Evolutionary conservation across 2,888 invertebrate species (phyloP).

Genomic region (Melipona beecheii): DNA sequence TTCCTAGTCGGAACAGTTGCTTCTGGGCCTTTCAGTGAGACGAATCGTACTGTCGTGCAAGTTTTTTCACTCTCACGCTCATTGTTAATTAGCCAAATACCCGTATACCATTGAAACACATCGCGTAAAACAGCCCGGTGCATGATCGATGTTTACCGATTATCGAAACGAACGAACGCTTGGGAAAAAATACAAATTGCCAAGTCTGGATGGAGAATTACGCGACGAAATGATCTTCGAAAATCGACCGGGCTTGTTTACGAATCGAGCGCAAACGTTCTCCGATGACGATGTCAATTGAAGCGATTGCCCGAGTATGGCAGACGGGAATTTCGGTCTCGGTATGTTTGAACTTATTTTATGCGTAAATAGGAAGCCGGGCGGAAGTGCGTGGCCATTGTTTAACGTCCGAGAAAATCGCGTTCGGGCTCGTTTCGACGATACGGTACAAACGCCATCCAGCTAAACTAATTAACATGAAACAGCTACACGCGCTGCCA

Average conservation of each 20-base stretch:
- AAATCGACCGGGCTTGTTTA: slow-evolving; percentile 33
- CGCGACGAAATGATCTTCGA: slow-evolving; percentile 31
- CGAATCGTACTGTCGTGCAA: too few species aligned
- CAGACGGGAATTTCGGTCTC: not conserved
- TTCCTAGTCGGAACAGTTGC: too few species aligned
- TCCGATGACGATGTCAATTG: slow-evolving; percentile 7
- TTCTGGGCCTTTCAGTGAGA: too few species aligned
- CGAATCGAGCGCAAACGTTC: slow-evolving; percentile 16
- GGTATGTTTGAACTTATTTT: slow-evolving; percentile 50
- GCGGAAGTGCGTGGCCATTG: slow-evolving; percentile 21
- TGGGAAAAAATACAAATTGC: slow-evolving; percentile 9
- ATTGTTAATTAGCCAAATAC: too few species aligned
- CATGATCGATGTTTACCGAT: not conserved
- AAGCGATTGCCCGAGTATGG: slow-evolving; percentile 13
- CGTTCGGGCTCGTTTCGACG: slow-evolving; percentile 18
- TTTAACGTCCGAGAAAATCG: slow-evolving; percentile 60
- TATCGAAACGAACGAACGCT: not conserved
- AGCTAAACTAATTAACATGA: slow-evolving; percentile 65
- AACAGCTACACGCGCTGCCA: slow-evolving; percentile 32
- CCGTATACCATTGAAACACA: not conserved
- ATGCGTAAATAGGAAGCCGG: slow-evolving; percentile 29
- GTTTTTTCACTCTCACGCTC: too few species aligned
- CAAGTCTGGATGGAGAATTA: not conserved
- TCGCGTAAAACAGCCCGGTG: not conserved
- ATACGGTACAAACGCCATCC: slow-evolving; percentile 23